Evolutionary conservation across 2,888 invertebrate genomes (phyloP).

Genomic region (Meliscaeva auricollis): DNA sequence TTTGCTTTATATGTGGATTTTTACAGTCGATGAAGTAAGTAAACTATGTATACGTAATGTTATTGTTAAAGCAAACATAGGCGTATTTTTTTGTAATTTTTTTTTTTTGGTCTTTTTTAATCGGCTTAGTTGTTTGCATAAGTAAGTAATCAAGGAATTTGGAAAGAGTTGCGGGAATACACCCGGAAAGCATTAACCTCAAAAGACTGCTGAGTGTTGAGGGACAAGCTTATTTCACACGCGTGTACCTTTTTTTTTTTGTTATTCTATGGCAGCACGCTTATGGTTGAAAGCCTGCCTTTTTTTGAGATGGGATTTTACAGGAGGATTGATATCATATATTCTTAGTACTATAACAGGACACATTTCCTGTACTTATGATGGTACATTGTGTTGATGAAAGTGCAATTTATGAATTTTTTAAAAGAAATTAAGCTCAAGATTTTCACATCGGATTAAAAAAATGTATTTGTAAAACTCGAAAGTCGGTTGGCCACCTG

Average conservation of each 20-base stretch:
- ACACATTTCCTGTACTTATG: too few relatives aligned
- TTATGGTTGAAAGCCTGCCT: not conserved
- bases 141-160: not conserved
- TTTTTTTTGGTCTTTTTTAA: not conserved
- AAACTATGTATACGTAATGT: slow-evolving; percentile 11
- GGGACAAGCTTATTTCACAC: slow-evolving; percentile 3
- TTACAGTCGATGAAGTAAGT: slow-evolving; percentile 24
- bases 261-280: not conserved
- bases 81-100: slow-evolving; percentile 1
- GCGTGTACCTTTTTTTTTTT: not conserved
- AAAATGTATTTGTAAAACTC: too few relatives aligned
- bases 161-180: slow-evolving; percentile 5
- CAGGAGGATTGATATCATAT: too few relatives aligned
- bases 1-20: slow-evolving; percentile 18
- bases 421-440: too few relatives aligned
- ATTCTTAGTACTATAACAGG: too few relatives aligned
- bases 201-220: not conserved
- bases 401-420: too few relatives aligned
- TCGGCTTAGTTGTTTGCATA: slow-evolving; percentile 13
- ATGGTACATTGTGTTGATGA: too few relatives aligned
- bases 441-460: too few relatives aligned
- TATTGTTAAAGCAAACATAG: slow-evolving; percentile 26
- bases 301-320: not conserved
- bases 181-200: slow-evolving; percentile 37
- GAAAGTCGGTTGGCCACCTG: too few relatives aligned